Percentiles rank a stretch among this genome's conserved stretches.
phyloP scores from a whole-genome alignment of 2,888 invertebrate species.

The Strigamia transsilvanica region DNA sequence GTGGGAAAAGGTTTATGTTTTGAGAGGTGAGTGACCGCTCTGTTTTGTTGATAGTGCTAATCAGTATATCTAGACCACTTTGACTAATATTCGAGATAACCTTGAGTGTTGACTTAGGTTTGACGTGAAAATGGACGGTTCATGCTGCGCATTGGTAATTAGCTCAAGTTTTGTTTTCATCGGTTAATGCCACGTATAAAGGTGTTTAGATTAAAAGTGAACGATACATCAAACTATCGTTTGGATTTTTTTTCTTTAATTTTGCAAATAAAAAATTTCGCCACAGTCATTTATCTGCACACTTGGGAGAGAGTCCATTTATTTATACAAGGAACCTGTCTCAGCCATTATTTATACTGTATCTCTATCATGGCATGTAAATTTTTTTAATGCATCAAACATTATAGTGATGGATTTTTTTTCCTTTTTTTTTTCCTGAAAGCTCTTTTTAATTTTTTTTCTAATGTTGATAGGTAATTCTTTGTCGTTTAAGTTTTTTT shows the following conservation, averaged over 20 bases:
- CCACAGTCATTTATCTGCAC: constrained; percentile 10
- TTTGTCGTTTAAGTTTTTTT: constrained; percentile 17
- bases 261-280: constrained; percentile 16
- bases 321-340: constrained; percentile 33
- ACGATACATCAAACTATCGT: constrained; percentile 21
- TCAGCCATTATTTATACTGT: constrained; percentile 38
- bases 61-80: constrained; percentile 21
- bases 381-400: constrained; percentile 41
- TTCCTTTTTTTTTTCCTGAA: too few relatives aligned
- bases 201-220: constrained; percentile 39
- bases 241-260: not conserved
- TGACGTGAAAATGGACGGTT: constrained; percentile 1
- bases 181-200: not conserved
- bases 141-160: constrained; percentile 12
- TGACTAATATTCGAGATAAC: constrained; percentile 11
- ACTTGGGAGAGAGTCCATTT: constrained; percentile 16
- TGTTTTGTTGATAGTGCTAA: not conserved
- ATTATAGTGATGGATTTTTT: constrained; percentile 35
- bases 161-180: constrained; percentile 17
- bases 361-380: constrained; percentile 44
- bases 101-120: constrained; percentile 33
- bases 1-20: not conserved
- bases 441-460: not conserved
- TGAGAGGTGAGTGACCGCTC: not conserved
- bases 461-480: constrained; percentile 8